phyloP scores from a whole-genome alignment of 1,140 invertebrate genomes.

The Archivesica marissinica region DNA sequence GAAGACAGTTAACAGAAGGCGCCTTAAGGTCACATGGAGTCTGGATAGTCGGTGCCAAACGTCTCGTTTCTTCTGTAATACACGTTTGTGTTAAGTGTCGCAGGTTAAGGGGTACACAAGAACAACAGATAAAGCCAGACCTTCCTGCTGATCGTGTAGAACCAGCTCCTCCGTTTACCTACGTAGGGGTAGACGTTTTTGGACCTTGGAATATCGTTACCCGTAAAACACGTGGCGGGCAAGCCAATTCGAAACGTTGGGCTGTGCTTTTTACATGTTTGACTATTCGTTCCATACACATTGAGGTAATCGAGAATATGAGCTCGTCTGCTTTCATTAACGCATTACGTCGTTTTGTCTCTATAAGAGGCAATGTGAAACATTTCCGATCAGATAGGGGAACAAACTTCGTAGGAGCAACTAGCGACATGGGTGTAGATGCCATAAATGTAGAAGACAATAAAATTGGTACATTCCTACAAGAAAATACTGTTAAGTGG shows the following conservation, averaged over 20 bases:
- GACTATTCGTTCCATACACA: background rate
- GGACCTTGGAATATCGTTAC: background rate
- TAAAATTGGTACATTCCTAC: background rate
- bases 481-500: background rate
- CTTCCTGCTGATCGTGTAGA: slow-evolving; percentile 26
- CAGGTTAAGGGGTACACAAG: background rate
- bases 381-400: slow-evolving; percentile 6
- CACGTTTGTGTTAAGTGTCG: slow-evolving; percentile 48
- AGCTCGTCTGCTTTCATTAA: background rate
- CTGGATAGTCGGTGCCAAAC: slow-evolving; percentile 46
- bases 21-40: slow-evolving; percentile 29
- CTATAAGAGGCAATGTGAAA: background rate
- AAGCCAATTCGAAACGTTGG: background rate
- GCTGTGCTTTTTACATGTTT: background rate
- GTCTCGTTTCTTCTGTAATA: slow-evolving; percentile 48
- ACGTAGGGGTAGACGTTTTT: slow-evolving; percentile 14
- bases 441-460: slow-evolving; percentile 16
- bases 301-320: slow-evolving; percentile 33
- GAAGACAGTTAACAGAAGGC: slow-evolving; percentile 48
- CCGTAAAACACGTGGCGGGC: background rate
- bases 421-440: background rate
- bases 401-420: slow-evolving; percentile 16
- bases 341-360: background rate
- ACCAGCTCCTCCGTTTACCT: slow-evolving; percentile 23
- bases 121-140: slow-evolving; percentile 45